Evolutionary conservation across 2,113 vertebrate species (phyloP), one percentile per base, ranked within the genome.

Genomic region (Anarhynchus alexandrinus): DNA sequence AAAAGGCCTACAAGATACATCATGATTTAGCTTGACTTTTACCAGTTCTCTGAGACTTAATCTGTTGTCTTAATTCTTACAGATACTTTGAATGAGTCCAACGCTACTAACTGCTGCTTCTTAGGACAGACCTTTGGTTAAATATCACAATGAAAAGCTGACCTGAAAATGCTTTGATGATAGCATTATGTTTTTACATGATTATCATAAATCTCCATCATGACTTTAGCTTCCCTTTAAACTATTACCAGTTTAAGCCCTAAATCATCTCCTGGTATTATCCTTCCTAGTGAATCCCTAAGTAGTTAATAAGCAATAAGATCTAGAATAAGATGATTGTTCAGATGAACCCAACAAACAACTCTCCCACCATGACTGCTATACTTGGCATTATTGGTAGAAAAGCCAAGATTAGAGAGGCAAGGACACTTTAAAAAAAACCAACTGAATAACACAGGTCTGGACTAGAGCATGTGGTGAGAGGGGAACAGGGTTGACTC

Each of bases 211-310:
- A 88, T 77, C 83, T 94, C 57, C 55, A 42, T 59, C 59, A 80
- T 94, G 47, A 73, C 52, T 84, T 80, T 57, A 94, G 71, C 47
- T 51, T 88, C 26, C 62, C 90, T 91, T 69, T 92, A 94, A 93
- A 83, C 67, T 95, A 43, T 86, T 86, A 86, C 30, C 54, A 69
- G 40, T 59, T 74, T 86, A 94, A 95, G 80, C 66, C 80, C 36
- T 88, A 83, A 95, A 83, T 94, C 40, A 55, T 92, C 70, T 79
- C 25, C 43, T 87, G 74, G 62, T 85, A 89, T 97, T 97, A 95
- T 89, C 70, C 80, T 91, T 91, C 67, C 78, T 76, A 65, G 83
- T 76, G 93, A 95, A 95, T 93, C 65, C 78, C 51, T 94, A 93
- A 94, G 82, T 62, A 96, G 88, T 45, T 95, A 94, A 93, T 87